Evolutionary conservation across 2,113 vertebrate genomes (phyloP).

Genomic region (Apeltes quadracus): DNA sequence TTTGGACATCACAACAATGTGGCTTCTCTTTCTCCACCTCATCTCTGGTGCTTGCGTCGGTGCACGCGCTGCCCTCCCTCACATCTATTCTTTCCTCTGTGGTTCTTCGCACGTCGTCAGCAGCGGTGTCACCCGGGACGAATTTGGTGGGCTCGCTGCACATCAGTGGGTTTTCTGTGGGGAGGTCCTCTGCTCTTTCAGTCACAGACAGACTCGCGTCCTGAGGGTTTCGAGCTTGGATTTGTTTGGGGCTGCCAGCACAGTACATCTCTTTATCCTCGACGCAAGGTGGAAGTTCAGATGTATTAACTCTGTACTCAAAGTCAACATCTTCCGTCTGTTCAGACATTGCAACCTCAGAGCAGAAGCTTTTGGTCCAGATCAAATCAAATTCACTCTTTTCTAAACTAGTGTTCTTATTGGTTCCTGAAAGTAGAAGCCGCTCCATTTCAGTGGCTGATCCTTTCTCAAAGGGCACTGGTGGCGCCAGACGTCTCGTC

Average conservation of each 20-base stretch:
- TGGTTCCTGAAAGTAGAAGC: neutral
- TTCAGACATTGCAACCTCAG: neutral
- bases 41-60: neutral
- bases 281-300: neutral
- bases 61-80: neutral
- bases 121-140: neutral
- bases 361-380: neutral
- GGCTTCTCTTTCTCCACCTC: neutral
- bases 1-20: neutral
- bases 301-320: neutral
- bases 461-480: neutral
- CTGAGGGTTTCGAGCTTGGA: neutral
- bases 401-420: neutral
- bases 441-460: neutral
- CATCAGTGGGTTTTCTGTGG: neutral
- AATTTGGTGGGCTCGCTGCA: constrained; percentile 6
- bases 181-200: constrained; percentile 25
- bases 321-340: neutral
- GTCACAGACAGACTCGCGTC: neutral
- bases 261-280: neutral
- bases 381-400: neutral
- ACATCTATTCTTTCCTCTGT: neutral
- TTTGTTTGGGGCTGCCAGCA: neutral
- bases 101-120: neutral
- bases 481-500: neutral